Percentiles rank a stretch among this genome's conserved stretches.
Evolutionary conservation across 2,113 vertebrate genomes (phyloP).

Genomic region (Bubo blakistoni): DNA sequence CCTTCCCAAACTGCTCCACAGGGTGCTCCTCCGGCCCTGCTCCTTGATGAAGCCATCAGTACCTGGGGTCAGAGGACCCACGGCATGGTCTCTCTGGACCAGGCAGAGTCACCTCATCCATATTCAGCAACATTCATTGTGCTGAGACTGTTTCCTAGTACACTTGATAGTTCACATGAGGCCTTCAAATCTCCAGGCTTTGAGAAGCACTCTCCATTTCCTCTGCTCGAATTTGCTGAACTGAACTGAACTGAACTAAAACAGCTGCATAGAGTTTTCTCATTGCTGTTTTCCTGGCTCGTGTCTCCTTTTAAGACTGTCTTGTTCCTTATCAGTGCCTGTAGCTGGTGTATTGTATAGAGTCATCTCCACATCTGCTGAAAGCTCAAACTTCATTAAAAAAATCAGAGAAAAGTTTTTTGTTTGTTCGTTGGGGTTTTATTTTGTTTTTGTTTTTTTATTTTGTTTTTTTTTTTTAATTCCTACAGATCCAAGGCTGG

Average conservation of each 20-base stretch:
- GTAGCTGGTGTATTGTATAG: neutral
- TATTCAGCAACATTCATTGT: neutral
- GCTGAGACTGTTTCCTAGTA: neutral
- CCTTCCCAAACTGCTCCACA: neutral
- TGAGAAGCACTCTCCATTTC: neutral
- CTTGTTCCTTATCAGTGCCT: neutral
- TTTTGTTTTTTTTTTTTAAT: neutral
- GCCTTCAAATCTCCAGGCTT: neutral
- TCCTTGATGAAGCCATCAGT: neutral
- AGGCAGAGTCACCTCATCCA: neutral
- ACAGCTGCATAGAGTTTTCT: neutral
- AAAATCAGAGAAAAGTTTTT: neutral
- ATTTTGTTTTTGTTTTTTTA: neutral
- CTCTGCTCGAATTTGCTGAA: neutral
- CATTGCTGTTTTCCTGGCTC: neutral
- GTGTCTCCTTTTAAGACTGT: neutral
- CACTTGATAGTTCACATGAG: neutral
- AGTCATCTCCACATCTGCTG: neutral
- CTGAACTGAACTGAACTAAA: neutral
- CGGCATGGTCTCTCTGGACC: neutral
- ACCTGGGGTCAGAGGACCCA: neutral
- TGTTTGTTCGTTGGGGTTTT: neutral
- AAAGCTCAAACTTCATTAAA: neutral
- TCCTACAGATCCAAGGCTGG: neutral
- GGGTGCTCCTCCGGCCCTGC: neutral